A percentile compares a stretch with the other conserved stretches of the same genome.
Evolutionary conservation across 2,113 vertebrate species (phyloP).

Genomic region (Laticauda laticaudata): DNA sequence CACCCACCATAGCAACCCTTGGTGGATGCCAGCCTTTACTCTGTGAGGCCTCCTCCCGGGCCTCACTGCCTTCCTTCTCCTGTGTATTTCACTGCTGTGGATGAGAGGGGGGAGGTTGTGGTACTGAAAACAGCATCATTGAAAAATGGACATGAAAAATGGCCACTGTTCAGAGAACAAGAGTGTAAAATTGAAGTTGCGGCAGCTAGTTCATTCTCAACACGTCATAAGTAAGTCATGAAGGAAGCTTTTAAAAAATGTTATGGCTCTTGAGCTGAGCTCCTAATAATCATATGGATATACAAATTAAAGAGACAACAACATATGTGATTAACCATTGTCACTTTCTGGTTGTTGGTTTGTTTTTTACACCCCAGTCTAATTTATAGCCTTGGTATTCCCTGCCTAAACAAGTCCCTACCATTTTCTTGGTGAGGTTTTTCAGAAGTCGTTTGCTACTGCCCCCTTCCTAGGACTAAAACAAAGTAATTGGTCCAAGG

Average conservation of each 20-base stretch:
- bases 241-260: neutral
- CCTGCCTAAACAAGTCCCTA: neutral
- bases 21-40: neutral
- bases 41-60: neutral
- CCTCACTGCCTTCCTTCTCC: neutral
- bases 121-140: neutral
- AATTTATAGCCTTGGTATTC: neutral
- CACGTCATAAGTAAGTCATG: neutral
- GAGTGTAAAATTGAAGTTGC: neutral
- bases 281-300: neutral
- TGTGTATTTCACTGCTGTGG: neutral
- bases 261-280: neutral
- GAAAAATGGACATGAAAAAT: neutral
- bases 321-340: neutral
- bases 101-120: neutral
- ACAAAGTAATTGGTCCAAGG: no score
- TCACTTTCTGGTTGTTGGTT: neutral
- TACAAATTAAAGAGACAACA: neutral
- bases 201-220: neutral
- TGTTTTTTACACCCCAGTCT: neutral
- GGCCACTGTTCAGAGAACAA: neutral
- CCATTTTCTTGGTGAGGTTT: no score
- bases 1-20: neutral
- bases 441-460: no score
- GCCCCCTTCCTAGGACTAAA: no score